Evolutionary conservation across 2,797 vertebrate genomes (phyloP).

Genomic region (Myripristis jacobus): DNA sequence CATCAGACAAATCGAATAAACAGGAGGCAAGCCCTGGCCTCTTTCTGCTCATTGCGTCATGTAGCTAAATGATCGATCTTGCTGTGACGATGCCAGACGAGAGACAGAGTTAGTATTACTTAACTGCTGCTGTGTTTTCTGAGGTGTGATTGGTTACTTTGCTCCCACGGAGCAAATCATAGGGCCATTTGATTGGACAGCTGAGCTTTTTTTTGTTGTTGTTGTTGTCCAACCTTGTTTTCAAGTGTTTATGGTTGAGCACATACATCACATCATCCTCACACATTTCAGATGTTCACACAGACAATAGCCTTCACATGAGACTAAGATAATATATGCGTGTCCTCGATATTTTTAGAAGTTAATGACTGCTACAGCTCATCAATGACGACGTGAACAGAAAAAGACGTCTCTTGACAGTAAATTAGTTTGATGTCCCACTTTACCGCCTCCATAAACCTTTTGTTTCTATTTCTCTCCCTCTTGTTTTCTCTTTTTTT

Average conservation of each 20-base stretch:
- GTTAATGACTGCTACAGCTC: constrained; percentile 26
- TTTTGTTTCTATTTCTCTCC: not conserved
- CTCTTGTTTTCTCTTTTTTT: not conserved
- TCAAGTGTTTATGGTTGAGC: constrained; percentile 5
- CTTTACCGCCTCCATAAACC: constrained; percentile 21
- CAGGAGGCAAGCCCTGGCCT: constrained; percentile 24
- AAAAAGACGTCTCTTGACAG: constrained; percentile 31
- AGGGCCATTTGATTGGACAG: constrained; percentile 24
- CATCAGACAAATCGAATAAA: constrained; percentile 64
- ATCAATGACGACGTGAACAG: constrained; percentile 24
- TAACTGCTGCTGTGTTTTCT: constrained; percentile 24
- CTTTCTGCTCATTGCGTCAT: constrained; percentile 37
- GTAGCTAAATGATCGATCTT: constrained; percentile 50
- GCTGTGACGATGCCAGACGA: constrained; percentile 47
- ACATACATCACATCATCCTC: constrained; percentile 38
- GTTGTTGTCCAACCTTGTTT: constrained; percentile 26
- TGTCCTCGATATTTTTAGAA: constrained; percentile 54
- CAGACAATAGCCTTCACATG: constrained; percentile 13
- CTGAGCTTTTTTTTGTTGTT: constrained; percentile 43
- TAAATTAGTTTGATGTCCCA: constrained; percentile 51
- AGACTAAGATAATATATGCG: constrained; percentile 15
- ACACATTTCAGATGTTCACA: constrained; percentile 38
- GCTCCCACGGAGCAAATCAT: constrained; percentile 26
- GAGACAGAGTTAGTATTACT: constrained; percentile 27
- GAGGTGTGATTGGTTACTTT: constrained; percentile 48